Evolutionary conservation across 2,797 vertebrate species (phyloP), one percentile per base, ranked within the genome.

Genomic region (Kryptopterus vitreolus): DNA sequence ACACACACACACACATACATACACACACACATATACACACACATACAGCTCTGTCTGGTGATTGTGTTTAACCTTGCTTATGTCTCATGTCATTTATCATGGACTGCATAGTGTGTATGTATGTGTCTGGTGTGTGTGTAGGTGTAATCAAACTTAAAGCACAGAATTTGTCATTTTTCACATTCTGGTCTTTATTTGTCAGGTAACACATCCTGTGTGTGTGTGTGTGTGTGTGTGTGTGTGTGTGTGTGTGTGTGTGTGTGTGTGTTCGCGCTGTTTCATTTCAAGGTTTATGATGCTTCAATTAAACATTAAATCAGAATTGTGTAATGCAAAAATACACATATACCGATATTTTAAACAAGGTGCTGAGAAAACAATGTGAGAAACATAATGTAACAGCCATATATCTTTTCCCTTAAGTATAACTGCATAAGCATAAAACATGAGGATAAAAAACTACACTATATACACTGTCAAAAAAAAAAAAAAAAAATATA

Each of bases 121-220:
- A 4, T 59, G 58, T 61, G 26, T 61, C 24, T 29, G 26, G 72
- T 61, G 22, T 63, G 78, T 46, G 33, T 69, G 73, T 72, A 43
- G 29, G 82, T 76, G 73, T 84, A 84, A 84, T 86, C 79, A 77
- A 65, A 80, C 55, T 81, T 80, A 77, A 50, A 52, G 62, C 61
- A 62, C 72, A 82, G 65, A 82, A 77, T 74, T 20, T 63, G 58
- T 83, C 74, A 46, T 83, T 78, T 83, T 82, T 82, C 81, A 83
- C 58, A 61, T 24, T 77, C 68, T 63, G 76, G 72, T 53, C 26
- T 58, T 9, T 43, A 81, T 71, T 78, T 68, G 77, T 81, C 77
- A 82, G 61, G 83, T 86, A 77, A 75, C 68, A 69, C n/a, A 12
- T 33, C 26, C 10, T 52, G 52, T 82, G 59, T 66, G 52, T 76